phyloP scores from a whole-genome alignment of 2,797 vertebrate species.

The Cynopterus sphinx region DNA sequence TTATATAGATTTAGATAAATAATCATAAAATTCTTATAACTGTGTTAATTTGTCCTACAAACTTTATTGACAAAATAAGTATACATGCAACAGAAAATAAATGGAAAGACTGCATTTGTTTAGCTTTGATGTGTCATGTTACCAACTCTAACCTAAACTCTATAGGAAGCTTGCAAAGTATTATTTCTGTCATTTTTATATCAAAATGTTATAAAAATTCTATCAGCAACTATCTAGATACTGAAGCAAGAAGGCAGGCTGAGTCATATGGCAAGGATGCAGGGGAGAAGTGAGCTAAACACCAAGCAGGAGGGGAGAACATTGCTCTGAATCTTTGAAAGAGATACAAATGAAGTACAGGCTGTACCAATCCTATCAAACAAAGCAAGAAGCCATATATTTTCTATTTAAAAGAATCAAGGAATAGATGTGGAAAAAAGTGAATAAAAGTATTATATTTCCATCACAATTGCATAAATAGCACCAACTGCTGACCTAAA shows the following conservation, averaged over 20 bases:
- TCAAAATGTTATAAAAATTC: not conserved
- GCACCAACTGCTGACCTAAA: not conserved
- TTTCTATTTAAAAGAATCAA: not conserved
- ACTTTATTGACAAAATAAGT: not conserved
- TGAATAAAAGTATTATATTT: not conserved
- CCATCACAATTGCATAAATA: not conserved
- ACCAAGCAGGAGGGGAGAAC: fast-evolving
- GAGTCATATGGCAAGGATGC: not conserved
- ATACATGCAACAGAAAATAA: not conserved
- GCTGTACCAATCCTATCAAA: not conserved
- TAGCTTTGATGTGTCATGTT: not conserved
- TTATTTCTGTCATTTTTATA: not conserved
- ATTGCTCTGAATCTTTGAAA: not conserved
- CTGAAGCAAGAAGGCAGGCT: not conserved
- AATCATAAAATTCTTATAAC: not conserved
- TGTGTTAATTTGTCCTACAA: not conserved
- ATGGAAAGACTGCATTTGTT: not conserved
- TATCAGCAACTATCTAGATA: not conserved
- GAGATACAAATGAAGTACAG: not conserved
- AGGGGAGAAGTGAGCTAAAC: not conserved
- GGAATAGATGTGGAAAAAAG: not conserved
- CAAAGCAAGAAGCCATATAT: not conserved
- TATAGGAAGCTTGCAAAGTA: not conserved
- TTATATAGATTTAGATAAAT: not conserved
- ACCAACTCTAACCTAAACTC: not conserved